Evolutionary conservation across 2,888 invertebrate genomes (phyloP).

Genomic region (Perithous albicinctus): DNA sequence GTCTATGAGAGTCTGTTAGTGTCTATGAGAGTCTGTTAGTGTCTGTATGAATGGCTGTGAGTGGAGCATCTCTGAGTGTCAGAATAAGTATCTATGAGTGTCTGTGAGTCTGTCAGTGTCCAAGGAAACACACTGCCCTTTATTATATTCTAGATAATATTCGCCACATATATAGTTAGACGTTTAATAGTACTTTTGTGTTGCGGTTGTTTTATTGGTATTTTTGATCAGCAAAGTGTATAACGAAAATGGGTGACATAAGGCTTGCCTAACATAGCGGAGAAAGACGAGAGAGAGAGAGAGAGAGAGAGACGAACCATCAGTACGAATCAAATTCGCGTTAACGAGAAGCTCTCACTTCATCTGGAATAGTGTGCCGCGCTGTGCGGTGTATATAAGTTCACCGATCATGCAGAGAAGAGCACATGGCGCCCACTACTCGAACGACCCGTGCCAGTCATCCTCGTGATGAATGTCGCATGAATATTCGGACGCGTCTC

Average conservation of each 20-base stretch:
- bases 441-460: constrained; percentile 72
- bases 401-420: constrained; percentile 38
- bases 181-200: not conserved
- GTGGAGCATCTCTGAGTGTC: too few species aligned
- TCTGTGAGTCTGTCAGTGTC: too few species aligned
- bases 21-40: too few species aligned
- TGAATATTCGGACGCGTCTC: constrained; percentile 77
- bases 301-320: constrained; percentile 51
- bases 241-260: constrained; percentile 46
- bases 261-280: constrained; percentile 20
- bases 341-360: constrained; percentile 73
- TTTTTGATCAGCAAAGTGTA: not conserved
- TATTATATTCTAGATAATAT: too few species aligned
- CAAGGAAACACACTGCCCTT: too few species aligned
- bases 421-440: constrained; percentile 68
- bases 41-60: too few species aligned
- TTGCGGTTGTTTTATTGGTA: not conserved
- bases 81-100: too few species aligned
- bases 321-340: constrained; percentile 74
- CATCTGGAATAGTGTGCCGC: constrained; percentile 46
- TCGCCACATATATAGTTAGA: too few species aligned
- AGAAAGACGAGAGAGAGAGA: constrained; percentile 29
- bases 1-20: too few species aligned
- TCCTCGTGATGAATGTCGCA: constrained; percentile 74
- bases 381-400: constrained; percentile 35